Base-by-base conservation (phyloP, 1,140 invertebrate genomes). In the Ceratosolen solmsi region DNA sequence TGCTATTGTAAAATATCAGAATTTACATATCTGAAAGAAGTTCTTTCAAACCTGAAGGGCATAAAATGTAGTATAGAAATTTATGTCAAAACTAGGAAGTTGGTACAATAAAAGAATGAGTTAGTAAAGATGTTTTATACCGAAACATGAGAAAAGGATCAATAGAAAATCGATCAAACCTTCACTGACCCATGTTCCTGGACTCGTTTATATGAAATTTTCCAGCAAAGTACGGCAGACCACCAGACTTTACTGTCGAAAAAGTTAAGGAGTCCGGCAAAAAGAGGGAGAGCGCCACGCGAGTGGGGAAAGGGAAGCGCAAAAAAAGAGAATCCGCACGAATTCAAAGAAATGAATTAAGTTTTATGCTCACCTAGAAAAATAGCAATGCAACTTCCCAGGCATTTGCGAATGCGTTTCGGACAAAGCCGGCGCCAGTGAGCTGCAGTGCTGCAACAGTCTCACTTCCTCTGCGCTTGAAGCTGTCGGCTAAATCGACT, bases 281-380 rank as follows among this genome's bases (percentile, higher is more conserved):
- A 46, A 17, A 76, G 8, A 46, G 74, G n/a, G 15, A 15, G 22
- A 1, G 15, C 25, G 51, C 11, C 22, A 22, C 11, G 33, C 2
- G 38, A 38, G 3, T 68, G 22, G 1, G 3, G 77, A 38, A 22
- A 54, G 51, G 46, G 51, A 41, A 1, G 25, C 1, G 11, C 2
- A 46, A 27, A 49, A 72, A 73, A 80, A 60, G 13, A 13, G n/a
- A 81, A 56, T 74, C 71, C 30, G 38, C 58, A 33, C 76, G 80
- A 83, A 84, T 83, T 85, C 80, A 84, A 84, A 84, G 72, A 51
- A 75, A 78, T 63, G 82, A 84, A 85, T 85, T 84, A 84, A 85
- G 60, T 83, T 85, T 78, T 80, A 85, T 60, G 38, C 68, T 71
- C 73, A 20, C 63, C 74, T 80, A 71, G 78, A 65, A 74, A 83